Conservation (phyloP, 2,113 vertebrate genomes). For the Brachyhypopomus gauderio region DNA sequence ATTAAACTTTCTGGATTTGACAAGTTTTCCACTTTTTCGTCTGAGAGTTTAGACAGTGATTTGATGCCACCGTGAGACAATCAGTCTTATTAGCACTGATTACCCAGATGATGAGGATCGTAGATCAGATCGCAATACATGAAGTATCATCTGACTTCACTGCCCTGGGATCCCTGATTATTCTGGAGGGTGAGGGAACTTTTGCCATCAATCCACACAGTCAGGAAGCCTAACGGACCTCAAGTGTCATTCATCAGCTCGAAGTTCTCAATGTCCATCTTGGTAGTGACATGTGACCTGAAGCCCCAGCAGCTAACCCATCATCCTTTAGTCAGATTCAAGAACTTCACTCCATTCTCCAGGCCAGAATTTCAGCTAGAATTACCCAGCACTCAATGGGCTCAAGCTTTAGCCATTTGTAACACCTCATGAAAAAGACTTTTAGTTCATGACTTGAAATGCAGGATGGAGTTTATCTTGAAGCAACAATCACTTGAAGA, state of each 20-base stretch:
- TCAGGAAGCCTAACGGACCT: conserved; percentile 42
- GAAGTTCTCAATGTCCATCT: conserved; percentile 6
- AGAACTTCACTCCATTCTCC: background rate
- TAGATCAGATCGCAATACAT: conserved; percentile 38
- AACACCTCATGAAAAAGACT: conserved; percentile 15
- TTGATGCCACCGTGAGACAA: background rate
- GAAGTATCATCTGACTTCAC: conserved; percentile 48
- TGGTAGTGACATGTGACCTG: conserved; percentile 27
- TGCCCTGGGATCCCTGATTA: conserved; percentile 16
- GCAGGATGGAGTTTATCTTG: background rate
- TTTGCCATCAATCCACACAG: conserved; percentile 49
- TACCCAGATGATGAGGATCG: conserved; percentile 1
- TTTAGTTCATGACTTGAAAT: background rate
- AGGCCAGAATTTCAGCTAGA: background rate
- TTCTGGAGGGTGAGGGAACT: background rate
- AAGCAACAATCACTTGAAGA: background rate
- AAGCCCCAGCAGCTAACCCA: conserved; percentile 14
- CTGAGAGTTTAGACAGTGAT: background rate
- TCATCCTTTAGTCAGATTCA: conserved; percentile 8
- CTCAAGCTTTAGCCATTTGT: conserved; percentile 1
- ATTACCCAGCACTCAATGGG: background rate
- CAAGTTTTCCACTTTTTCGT: background rate
- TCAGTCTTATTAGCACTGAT: conserved; percentile 2
- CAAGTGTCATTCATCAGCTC: conserved; percentile 13
- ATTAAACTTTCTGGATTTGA: background rate